These are phyloP conservation scores for Uropsilus gracilis DNA, from an alignment of 2,113 vertebrate species.

Conservation along the genomic window DNA sequence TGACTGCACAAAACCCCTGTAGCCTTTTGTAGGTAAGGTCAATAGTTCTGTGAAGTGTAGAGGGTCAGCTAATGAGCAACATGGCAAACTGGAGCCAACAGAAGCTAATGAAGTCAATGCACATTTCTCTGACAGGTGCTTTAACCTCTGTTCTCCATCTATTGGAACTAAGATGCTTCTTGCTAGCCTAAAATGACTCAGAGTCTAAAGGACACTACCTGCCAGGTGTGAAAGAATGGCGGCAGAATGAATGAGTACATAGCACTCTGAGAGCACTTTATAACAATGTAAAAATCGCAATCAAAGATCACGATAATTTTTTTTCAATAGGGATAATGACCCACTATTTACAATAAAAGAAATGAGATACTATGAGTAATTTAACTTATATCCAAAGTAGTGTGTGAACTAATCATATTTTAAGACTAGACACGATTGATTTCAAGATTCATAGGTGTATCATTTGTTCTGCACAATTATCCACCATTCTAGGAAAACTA, in stretches of 20 bases:
- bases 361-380: neutral
- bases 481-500: neutral
- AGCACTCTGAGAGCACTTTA: no score
- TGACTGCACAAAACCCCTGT: conserved; percentile 36
- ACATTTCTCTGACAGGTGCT: conserved; percentile 26
- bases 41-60: neutral
- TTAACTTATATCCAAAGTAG: neutral
- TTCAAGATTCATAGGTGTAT: neutral
- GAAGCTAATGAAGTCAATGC: conserved; percentile 12
- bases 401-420: neutral
- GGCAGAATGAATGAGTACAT: neutral
- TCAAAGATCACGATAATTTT: neutral
- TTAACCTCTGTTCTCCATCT: neutral
- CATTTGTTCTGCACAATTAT: neutral
- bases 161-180: conserved; percentile 27
- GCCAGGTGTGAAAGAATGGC: neutral
- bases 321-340: neutral
- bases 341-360: neutral
- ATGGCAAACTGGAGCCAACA: conserved; percentile 42
- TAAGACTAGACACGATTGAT: neutral
- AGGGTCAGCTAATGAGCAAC: neutral
- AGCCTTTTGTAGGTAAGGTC: conserved; percentile 59
- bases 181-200: neutral
- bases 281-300: neutral
- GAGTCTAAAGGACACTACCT: neutral